Base-by-base conservation (phyloP, 2,888 invertebrate species). In the Adelognathus sp. region DNA sequence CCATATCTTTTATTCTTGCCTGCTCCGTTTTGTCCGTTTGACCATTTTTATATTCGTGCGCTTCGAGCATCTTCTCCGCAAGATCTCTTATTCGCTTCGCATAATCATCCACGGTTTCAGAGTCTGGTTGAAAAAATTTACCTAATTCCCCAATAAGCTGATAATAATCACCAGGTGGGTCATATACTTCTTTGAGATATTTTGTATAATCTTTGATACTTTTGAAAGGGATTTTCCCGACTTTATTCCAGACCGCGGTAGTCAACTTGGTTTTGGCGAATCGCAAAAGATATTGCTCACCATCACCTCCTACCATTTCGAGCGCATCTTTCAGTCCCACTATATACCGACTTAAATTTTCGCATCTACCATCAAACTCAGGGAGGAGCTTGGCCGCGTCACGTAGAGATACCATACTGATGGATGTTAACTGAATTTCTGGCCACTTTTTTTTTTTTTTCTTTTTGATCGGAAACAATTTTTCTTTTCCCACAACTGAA, bases 121-220 rank as follows among this genome's bases (percentile, higher is more conserved):
- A 27, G 7, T 24, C 7, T 54, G 14, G 21, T 14, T 52, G 66
- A 27, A 39, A 52, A 33, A 27, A 33, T 9, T 33, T 56, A 16
- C 67, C 44, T 9, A 67, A 16, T 11, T 67, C 67, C 0, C 14
- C 67, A n/a, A 14, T 56, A 6, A 67, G 39, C 41, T 56, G 67
- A 29, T 31, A 67, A 1, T 56, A n/a, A 16, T 67, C 67, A 16
- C 21, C 14, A n/a, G 44, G 56, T 0, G 67, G 54, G 29, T 56
- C 56, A 41, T 67, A 67, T 3, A 56, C 56, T 11, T 52, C 33
- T 1, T 33, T 24, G 21, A 66, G 52, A 39, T 66, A 66, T 7
- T 66, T 16, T 1, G 29, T 9, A 24, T 52, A 66, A 33, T 66
- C 27, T 7, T 36, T 24, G 14, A 66, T 52, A 9, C 18, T 16